phyloP scores from a whole-genome alignment of 2,888 invertebrate genomes.

The Cheilosia scutellata region DNA sequence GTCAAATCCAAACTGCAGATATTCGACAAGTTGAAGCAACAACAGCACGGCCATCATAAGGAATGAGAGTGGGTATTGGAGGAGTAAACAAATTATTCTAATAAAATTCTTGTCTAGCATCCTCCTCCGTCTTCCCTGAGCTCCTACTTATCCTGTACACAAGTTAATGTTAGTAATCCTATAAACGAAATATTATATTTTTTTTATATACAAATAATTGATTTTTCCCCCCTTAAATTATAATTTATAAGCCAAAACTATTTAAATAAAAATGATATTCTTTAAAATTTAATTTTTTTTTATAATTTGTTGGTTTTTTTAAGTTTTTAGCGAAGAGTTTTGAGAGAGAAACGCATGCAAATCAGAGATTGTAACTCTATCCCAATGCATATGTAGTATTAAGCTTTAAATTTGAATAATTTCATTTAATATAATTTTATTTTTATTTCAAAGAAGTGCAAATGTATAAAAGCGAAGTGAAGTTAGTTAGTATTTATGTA shows the following conservation, averaged over 20 bases:
- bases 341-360: background rate
- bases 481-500: constrained; percentile 12
- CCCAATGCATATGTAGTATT: constrained; percentile 22
- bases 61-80: constrained; percentile 57
- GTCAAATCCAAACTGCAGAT: constrained; percentile 93
- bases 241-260: constrained; percentile 67
- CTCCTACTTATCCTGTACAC: constrained; percentile 1
- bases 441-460: constrained; percentile 28
- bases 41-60: constrained; percentile 78
- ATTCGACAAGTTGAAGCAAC: constrained; percentile 89
- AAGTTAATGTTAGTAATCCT: constrained; percentile 8
- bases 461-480: constrained; percentile 37
- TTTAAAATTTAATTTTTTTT: constrained; percentile 33
- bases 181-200: constrained; percentile 11
- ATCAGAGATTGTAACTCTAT: constrained; percentile 11
- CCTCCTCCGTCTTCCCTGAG: constrained; percentile 7
- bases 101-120: constrained; percentile 24
- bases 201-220: constrained; percentile 49
- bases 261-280: constrained; percentile 47
- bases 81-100: constrained; percentile 48
- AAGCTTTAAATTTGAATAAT: background rate
- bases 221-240: constrained; percentile 53
- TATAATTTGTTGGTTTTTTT: constrained; percentile 29
- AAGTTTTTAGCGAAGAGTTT: constrained; percentile 23
- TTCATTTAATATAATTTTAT: background rate